Evolutionary conservation across 1,140 invertebrate species (phyloP).

Genomic region (Batillaria attramentaria): DNA sequence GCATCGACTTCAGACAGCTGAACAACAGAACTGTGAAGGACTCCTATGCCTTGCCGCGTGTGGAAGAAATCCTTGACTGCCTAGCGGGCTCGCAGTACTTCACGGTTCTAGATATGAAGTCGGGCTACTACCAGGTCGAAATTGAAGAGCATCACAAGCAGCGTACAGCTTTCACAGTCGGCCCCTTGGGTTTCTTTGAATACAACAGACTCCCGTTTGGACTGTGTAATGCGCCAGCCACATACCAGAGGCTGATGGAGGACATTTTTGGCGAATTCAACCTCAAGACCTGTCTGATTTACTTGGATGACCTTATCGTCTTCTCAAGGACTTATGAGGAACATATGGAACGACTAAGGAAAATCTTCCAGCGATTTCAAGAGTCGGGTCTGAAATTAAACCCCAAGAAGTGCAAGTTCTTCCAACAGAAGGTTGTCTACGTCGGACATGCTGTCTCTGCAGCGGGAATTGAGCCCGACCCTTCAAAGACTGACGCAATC

Average conservation of each 20-base stretch:
- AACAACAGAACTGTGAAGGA: constrained; percentile 47
- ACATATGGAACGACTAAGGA: constrained; percentile 31
- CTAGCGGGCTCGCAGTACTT: constrained; percentile 49
- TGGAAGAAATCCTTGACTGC: constrained; percentile 37
- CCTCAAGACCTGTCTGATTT: constrained; percentile 1
- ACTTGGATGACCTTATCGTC: not conserved
- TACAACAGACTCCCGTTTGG: not conserved
- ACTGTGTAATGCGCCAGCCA: constrained; percentile 8
- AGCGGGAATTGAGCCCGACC: not conserved
- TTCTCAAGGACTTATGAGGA: not conserved
- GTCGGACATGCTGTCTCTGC: not conserved
- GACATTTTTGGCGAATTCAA: not conserved
- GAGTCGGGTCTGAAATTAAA: constrained; percentile 42
- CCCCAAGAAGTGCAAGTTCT: constrained; percentile 37
- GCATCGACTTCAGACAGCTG: constrained; percentile 47
- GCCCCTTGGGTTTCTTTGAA: constrained; percentile 4
- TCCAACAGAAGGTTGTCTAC: not conserved
- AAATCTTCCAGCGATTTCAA: constrained; percentile 46
- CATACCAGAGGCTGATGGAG: constrained; percentile 6
- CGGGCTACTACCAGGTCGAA: constrained; percentile 67
- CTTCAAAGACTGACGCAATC: not conserved
- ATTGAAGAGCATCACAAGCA: constrained; percentile 52
- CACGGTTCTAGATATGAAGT: constrained; percentile 47
- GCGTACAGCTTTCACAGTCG: not conserved
- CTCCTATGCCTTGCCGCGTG: constrained; percentile 40